phyloP scores from a whole-genome alignment of 1,140 invertebrate genomes.

The Drosophila kikkawai region DNA sequence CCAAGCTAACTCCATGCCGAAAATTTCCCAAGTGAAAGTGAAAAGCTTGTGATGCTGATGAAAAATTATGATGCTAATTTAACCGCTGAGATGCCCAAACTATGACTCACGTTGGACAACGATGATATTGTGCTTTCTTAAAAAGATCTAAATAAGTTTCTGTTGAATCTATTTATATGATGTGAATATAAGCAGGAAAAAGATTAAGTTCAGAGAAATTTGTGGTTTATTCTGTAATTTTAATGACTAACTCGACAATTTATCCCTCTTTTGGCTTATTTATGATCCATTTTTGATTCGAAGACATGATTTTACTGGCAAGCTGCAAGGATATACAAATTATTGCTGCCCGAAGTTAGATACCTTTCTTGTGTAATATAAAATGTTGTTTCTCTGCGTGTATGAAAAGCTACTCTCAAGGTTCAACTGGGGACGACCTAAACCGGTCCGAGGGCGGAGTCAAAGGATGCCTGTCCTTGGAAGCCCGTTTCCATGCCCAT shows the following conservation, averaged over 20 bases:
- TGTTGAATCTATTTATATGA: background rate
- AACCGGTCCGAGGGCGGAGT: slow-evolving; percentile 44
- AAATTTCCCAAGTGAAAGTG: slow-evolving; percentile 53
- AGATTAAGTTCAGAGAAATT: background rate
- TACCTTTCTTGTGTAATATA: too few species aligned
- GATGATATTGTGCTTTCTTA: background rate
- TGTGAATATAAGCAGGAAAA: background rate
- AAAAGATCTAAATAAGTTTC: background rate
- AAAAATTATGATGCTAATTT: slow-evolving; percentile 22
- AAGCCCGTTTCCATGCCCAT: slow-evolving; percentile 34
- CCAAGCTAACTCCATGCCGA: slow-evolving; percentile 1
- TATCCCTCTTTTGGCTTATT: too few species aligned
- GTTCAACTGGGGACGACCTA: slow-evolving; percentile 2
- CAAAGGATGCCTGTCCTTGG: slow-evolving; percentile 75
- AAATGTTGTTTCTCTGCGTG: background rate
- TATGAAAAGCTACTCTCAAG: slow-evolving; percentile 14
- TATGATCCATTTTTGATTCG: too few species aligned
- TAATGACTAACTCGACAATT: too few species aligned
- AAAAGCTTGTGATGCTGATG: slow-evolving; percentile 27
- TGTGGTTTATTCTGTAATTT: background rate
- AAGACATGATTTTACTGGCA: too few species aligned
- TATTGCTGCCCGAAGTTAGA: too few species aligned
- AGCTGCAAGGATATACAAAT: too few species aligned
- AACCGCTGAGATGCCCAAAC: slow-evolving; percentile 6
- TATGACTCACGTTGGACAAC: slow-evolving; percentile 24